A percentile compares a stretch with the other conserved stretches of the same genome.
These are phyloP conservation scores for Neuroscelio doddi DNA, from an alignment of 2,888 invertebrate genomes.

Conservation along the genomic window DNA sequence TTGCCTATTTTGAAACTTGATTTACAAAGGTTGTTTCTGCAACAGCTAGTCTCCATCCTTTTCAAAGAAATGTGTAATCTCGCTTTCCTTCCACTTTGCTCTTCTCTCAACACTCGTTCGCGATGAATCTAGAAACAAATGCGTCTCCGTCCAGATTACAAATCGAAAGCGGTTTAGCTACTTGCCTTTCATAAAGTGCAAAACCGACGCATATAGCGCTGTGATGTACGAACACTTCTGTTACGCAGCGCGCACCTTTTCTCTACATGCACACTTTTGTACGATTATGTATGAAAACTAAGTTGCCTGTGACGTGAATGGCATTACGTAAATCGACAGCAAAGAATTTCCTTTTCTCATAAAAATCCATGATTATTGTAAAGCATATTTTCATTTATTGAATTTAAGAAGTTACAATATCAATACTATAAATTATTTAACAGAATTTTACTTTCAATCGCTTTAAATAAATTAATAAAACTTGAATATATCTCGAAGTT, in stretches of 20 bases:
- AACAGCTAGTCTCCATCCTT: too few relatives aligned
- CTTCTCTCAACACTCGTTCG: conserved; percentile 19
- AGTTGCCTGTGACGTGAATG: conserved; percentile 61
- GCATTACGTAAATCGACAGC: conserved; percentile 49
- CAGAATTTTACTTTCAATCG: too few relatives aligned
- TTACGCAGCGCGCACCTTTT: conserved; percentile 20
- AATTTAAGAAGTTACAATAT: neutral
- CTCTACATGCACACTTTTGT: conserved; percentile 20
- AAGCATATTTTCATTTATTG: neutral
- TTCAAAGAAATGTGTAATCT: conserved; percentile 11
- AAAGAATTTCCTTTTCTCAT: conserved; percentile 28
- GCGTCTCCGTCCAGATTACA: conserved; percentile 62
- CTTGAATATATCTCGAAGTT: too few relatives aligned
- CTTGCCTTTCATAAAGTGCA: conserved; percentile 59
- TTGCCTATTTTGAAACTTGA: too few relatives aligned
- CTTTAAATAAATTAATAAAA: too few relatives aligned
- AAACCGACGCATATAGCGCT: conserved; percentile 25
- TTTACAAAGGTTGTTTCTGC: too few relatives aligned
- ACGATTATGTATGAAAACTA: conserved; percentile 62
- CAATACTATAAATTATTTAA: too few relatives aligned
- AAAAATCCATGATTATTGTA: conserved; percentile 8
- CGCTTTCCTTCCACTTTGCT: conserved; percentile 18
- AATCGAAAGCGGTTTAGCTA: conserved; percentile 62
- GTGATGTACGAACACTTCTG: too few relatives aligned
- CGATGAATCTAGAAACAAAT: conserved; percentile 57